Percentiles rank a stretch among this genome's conserved stretches.
These are phyloP conservation scores for Rutpela maculata DNA, from an alignment of 2,888 invertebrate genomes.

Conservation along the genomic window DNA sequence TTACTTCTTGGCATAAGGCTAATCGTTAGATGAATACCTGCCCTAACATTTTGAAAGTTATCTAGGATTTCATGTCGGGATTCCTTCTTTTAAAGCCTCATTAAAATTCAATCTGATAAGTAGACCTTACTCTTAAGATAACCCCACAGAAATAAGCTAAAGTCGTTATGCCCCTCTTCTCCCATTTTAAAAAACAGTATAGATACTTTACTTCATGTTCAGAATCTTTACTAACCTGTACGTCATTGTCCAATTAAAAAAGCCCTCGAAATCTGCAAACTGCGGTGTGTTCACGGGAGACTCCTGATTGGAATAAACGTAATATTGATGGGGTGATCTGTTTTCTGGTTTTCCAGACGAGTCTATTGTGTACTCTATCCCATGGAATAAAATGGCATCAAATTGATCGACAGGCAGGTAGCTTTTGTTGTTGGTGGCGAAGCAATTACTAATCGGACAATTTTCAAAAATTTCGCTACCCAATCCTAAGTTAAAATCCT, in stretches of 20 bases:
- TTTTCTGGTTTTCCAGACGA: constrained; percentile 66
- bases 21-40: too few relatives aligned
- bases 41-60: too few relatives aligned
- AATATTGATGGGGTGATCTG: constrained; percentile 73
- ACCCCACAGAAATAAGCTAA: too few relatives aligned
- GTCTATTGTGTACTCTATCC: constrained; percentile 64
- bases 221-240: constrained; percentile 64
- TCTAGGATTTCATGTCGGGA: too few relatives aligned
- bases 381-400: constrained; percentile 77
- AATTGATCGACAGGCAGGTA: constrained; percentile 70
- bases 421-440: constrained; percentile 71
- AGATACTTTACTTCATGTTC: too few relatives aligned
- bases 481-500: constrained; percentile 56
- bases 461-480: constrained; percentile 58
- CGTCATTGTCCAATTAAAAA: constrained; percentile 78
- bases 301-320: constrained; percentile 76
- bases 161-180: too few relatives aligned
- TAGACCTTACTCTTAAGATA: too few relatives aligned
- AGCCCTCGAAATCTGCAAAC: constrained; percentile 66
- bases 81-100: too few relatives aligned
- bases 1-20: too few relatives aligned
- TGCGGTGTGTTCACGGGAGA: constrained; percentile 66
- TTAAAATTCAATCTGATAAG: too few relatives aligned
- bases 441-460: constrained; percentile 73
- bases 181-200: too few relatives aligned